phyloP scores from a whole-genome alignment of 1,140 invertebrate species.

The Prorops nasuta region DNA sequence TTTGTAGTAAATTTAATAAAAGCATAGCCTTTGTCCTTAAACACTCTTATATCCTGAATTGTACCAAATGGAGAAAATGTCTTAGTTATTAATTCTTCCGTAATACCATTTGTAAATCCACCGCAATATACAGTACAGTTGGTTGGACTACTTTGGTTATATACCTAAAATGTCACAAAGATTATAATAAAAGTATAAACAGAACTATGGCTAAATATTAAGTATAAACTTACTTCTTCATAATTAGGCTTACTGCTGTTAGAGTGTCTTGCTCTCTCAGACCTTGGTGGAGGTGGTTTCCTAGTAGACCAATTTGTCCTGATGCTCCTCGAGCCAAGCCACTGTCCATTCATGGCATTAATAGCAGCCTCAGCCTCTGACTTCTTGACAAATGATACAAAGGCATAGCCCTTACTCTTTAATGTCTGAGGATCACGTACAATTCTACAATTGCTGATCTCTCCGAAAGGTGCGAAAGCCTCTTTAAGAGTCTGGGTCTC shows the following conservation, averaged over 20 bases:
- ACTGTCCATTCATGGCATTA: slow-evolving; percentile 97
- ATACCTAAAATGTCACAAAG: slow-evolving; percentile 62
- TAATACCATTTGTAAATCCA: slow-evolving; percentile 88
- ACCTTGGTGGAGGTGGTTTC: slow-evolving; percentile 81
- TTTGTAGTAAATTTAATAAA: slow-evolving; percentile 98
- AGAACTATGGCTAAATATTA: slow-evolving; percentile 7
- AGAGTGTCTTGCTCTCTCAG: slow-evolving; percentile 49
- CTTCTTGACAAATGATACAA: slow-evolving; percentile 99
- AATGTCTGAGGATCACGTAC: slow-evolving; percentile 97
- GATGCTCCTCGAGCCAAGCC: slow-evolving; percentile 96
- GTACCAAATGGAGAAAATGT: slow-evolving; percentile 92
- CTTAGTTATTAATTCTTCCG: slow-evolving; percentile 94
- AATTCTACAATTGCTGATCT: slow-evolving; percentile 99
- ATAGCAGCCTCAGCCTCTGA: slow-evolving; percentile 98
- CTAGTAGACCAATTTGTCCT: slow-evolving; percentile 99
- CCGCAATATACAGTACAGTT: slow-evolving; percentile 99
- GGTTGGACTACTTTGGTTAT: slow-evolving; percentile 95
- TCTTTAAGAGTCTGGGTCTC: slow-evolving; percentile 96
- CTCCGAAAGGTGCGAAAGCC: slow-evolving; percentile 96
- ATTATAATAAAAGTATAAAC: slow-evolving; percentile 2
- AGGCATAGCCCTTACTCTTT: slow-evolving; percentile 99
- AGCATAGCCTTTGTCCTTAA: slow-evolving; percentile 99
- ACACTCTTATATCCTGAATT: slow-evolving; percentile 96
- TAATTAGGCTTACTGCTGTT: slow-evolving; percentile 55
- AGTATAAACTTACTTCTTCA: slow-evolving; percentile 42